Percentiles rank a stretch among this genome's conserved stretches.
Conservation (phyloP, 2,888 invertebrate species). For the Lamellibrachia columna region DNA sequence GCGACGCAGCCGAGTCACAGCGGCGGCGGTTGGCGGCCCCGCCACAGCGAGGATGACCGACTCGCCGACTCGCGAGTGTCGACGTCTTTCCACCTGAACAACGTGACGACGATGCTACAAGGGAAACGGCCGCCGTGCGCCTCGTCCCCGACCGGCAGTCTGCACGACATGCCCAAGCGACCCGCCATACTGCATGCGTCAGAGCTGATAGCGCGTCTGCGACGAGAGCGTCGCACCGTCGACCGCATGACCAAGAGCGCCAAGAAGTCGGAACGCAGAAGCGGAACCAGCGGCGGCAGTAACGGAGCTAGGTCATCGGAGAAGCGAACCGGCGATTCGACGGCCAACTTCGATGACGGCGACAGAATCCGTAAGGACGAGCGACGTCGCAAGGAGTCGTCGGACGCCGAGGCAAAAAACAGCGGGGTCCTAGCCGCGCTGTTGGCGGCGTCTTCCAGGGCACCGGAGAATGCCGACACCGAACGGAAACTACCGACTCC, state of each 20-base stretch:
- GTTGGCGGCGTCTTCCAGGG: not conserved
- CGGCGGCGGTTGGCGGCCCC: not conserved
- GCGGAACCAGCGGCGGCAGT: not conserved
- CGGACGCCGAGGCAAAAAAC: not conserved
- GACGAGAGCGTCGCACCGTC: not conserved
- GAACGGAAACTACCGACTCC: not conserved
- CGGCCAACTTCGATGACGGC: not conserved
- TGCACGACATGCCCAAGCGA: not conserved
- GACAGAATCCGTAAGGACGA: not conserved
- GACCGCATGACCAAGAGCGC: not conserved
- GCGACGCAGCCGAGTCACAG: not conserved
- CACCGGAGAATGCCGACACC: not conserved
- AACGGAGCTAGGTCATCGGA: not conserved
- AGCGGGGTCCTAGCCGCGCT: not conserved
- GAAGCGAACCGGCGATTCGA: not conserved
- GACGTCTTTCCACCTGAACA: not conserved
- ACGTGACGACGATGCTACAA: conserved; percentile 2
- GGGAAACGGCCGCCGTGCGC: conserved; percentile 2
- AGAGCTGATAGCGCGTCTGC: not conserved
- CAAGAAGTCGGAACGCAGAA: not conserved
- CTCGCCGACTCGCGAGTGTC: not conserved
- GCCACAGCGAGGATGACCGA: not conserved
- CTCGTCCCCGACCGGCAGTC: not conserved
- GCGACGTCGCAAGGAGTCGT: not conserved
- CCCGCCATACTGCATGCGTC: not conserved